Evolutionary conservation across 92 coral and sea anemone genomes (phyloP).

Genomic region (Parazoanthus swiftii): DNA sequence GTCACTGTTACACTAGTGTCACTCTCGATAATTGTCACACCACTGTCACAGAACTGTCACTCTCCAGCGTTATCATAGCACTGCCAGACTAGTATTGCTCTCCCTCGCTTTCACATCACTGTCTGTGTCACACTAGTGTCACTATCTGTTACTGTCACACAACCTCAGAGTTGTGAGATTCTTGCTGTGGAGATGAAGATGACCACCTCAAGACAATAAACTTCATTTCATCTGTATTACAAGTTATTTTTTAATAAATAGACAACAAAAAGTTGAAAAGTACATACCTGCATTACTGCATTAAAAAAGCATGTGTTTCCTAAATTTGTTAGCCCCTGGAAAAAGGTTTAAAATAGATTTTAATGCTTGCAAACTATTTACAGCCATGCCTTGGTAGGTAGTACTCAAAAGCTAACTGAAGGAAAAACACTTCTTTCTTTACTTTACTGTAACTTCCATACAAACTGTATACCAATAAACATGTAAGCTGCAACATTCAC

Average conservation of each 20-base stretch:
- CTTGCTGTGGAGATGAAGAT: background rate
- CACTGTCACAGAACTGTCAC: background rate
- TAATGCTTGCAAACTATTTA: background rate
- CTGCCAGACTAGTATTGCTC: too few species aligned
- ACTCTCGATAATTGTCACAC: too few species aligned
- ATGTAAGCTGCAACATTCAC: too few species aligned
- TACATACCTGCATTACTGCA: constrained; percentile 92
- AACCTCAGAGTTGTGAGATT: background rate
- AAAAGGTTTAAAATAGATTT: background rate
- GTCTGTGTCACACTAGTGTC: too few species aligned
- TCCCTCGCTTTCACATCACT: background rate
- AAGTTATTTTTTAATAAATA: too few species aligned
- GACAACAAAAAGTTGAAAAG: background rate
- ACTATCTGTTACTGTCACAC: background rate
- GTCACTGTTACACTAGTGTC: too few species aligned
- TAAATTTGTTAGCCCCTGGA: constrained; percentile 83
- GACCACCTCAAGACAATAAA: background rate
- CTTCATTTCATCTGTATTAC: too few species aligned
- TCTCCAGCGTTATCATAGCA: background rate
- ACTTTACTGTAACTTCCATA: too few species aligned
- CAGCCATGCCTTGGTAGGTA: too few species aligned
- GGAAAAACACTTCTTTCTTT: too few species aligned
- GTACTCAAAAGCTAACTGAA: too few species aligned
- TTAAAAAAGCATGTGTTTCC: constrained; percentile 97
- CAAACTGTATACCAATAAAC: too few species aligned